A percentile compares a stretch with the other conserved stretches of the same genome.
Evolutionary conservation across 2,113 vertebrate species (phyloP).

Genomic region (Eurypyga helias): DNA sequence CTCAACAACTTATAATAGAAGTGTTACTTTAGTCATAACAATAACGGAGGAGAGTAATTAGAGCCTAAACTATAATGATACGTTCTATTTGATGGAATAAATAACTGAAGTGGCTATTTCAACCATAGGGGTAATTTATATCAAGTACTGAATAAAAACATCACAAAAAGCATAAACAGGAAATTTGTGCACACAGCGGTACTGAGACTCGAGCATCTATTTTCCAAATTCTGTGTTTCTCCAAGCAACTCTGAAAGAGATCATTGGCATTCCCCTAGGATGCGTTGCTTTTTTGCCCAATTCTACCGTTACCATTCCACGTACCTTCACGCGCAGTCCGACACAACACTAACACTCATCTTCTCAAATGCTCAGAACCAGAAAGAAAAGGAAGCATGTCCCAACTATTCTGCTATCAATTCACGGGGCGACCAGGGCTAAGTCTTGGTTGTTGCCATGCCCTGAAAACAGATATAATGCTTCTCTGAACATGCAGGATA

Average conservation of each 20-base stretch:
- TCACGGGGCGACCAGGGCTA: not conserved
- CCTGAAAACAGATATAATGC: not conserved
- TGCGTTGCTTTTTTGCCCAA: not conserved
- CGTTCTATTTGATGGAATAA: not conserved
- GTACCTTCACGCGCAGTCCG: not conserved
- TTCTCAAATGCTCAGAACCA: not conserved
- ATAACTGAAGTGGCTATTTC: not conserved
- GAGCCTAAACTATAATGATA: not conserved
- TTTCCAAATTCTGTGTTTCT: not conserved
- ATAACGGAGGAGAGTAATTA: not conserved
- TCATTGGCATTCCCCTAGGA: not conserved
- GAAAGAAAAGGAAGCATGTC: not conserved
- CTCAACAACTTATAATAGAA: not conserved
- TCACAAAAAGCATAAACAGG: not conserved
- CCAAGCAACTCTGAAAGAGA: not conserved
- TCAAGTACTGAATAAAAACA: not conserved
- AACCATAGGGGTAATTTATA: not conserved
- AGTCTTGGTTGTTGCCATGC: not conserved
- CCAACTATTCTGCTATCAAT: accelerated
- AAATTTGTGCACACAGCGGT: not conserved
- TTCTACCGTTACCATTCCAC: not conserved
- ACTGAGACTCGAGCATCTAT: not conserved
- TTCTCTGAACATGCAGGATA: not conserved
- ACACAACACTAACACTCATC: not conserved
- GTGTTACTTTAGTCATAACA: not conserved